Percentiles rank a stretch among this genome's conserved stretches.
phyloP scores from a whole-genome alignment of 2,113 vertebrate species.

The Hystrix cristata region DNA sequence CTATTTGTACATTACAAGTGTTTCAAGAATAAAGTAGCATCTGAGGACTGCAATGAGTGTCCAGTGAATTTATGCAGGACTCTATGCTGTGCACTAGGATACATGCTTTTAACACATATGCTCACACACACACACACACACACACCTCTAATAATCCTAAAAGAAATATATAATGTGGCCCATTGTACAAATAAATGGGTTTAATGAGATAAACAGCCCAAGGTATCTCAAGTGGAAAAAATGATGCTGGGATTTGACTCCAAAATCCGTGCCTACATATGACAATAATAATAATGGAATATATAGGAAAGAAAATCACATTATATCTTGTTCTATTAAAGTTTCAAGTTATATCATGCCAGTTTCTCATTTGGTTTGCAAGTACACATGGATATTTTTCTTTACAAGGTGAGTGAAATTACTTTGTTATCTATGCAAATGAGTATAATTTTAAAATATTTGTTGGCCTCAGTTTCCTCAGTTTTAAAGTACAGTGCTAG shows the following conservation, averaged over 20 bases:
- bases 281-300: background rate
- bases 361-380: conserved; percentile 34
- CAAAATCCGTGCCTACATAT: background rate
- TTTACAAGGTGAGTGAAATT: background rate
- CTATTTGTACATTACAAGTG: background rate
- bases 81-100: background rate
- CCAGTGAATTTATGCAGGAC: background rate
- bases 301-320: background rate
- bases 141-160: background rate
- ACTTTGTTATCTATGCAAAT: background rate
- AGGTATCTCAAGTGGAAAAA: background rate
- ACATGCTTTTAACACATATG: background rate
- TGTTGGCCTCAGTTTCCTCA: background rate
- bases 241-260: background rate
- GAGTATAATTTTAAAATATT: background rate
- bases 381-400: background rate
- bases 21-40: background rate
- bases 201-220: background rate
- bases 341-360: background rate
- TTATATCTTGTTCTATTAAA: background rate
- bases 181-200: background rate
- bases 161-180: background rate
- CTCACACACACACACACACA: background rate
- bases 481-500: background rate
- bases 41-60: background rate